Base-by-base conservation (phyloP, 2,797 vertebrate genomes). In the Alosa sapidissima region DNA sequence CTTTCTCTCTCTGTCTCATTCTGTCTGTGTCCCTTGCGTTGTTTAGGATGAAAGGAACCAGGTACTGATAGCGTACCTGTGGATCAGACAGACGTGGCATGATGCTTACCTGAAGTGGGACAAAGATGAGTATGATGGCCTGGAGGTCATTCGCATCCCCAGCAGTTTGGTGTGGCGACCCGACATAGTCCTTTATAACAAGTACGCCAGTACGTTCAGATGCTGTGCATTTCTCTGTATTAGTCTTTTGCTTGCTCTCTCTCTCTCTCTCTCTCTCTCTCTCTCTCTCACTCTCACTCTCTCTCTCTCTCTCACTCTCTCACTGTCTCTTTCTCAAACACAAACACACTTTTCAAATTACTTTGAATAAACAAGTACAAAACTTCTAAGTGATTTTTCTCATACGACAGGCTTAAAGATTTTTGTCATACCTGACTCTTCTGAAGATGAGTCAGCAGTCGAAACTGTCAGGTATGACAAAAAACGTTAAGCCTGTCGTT, bases 141-240 rank as follows among this genome's bases (percentile, higher is more conserved):
- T 99, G 89, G 98, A 99, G 90, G 96, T 98, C 85, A 98, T 99
- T 88, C 96, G 98, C 88, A 99, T 99, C 87, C 98, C 98, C 90
- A 98, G 98, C 88, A 97, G 94, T 92, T 94, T 98, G 84, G 97
- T 99, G 87, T 99, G 98, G 98, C 97, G 98, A 91, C 98, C 98
- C 0, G 98, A 99, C 89, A 97, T 99, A 3, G 98, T 98, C 86
- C 95, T 99, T 3, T 99, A 99, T 91, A 99, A 99, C 94, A 99
- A 99, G 98, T 99, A 96, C 68, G 91, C 87, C 86, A 82, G 84
- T 92, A 93, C 47, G 90, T 92, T 89, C 86, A 88, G 28, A 72
- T 16, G 65, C 11, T 36, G 65, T 72, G 14, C 13, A 14, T 14
- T 33, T 16, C 33, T 24, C 52, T 19, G 10, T 16, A 3, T 55